Evolutionary conservation across 1,140 invertebrate species (phyloP).

Genomic region (Zaprionus davidi): DNA sequence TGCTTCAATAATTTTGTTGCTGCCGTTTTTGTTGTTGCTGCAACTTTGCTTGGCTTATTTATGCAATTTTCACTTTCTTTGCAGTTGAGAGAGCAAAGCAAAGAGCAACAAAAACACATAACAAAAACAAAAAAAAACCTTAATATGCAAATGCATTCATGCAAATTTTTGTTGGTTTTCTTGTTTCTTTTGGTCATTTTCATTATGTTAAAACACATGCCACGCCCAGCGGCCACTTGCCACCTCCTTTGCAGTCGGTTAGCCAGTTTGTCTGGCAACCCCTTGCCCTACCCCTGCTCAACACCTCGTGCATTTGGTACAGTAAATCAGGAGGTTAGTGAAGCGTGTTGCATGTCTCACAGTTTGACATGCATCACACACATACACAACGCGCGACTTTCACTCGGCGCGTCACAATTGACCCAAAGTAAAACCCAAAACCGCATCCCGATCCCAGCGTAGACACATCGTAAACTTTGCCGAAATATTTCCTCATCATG

Average conservation of each 20-base stretch:
- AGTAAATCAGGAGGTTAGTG: slow-evolving; percentile 79
- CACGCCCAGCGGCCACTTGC: slow-evolving; percentile 53
- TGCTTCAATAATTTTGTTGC: slow-evolving; percentile 42
- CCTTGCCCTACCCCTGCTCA: neutral
- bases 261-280: slow-evolving; percentile 54
- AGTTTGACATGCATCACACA: slow-evolving; percentile 41
- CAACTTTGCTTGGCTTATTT: slow-evolving; percentile 54
- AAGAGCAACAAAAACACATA: slow-evolving; percentile 10
- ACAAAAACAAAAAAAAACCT: slow-evolving; percentile 31
- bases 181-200: slow-evolving; percentile 40
- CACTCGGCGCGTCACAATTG: slow-evolving; percentile 23
- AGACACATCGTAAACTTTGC: slow-evolving; percentile 47
- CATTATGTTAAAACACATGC: slow-evolving; percentile 73
- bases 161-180: slow-evolving; percentile 50
- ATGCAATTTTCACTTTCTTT: slow-evolving; percentile 79
- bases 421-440: neutral
- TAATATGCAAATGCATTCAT: slow-evolving; percentile 67
- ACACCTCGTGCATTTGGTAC: slow-evolving; percentile 22
- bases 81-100: slow-evolving; percentile 16
- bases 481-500: slow-evolving; percentile 45
- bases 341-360: slow-evolving; percentile 62
- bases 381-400: slow-evolving; percentile 15
- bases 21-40: slow-evolving; percentile 13
- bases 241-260: slow-evolving; percentile 7
- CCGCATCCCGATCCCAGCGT: neutral